Evolutionary conservation across 2,113 vertebrate genomes (phyloP).

Genomic region (Scalopus aquaticus): DNA sequence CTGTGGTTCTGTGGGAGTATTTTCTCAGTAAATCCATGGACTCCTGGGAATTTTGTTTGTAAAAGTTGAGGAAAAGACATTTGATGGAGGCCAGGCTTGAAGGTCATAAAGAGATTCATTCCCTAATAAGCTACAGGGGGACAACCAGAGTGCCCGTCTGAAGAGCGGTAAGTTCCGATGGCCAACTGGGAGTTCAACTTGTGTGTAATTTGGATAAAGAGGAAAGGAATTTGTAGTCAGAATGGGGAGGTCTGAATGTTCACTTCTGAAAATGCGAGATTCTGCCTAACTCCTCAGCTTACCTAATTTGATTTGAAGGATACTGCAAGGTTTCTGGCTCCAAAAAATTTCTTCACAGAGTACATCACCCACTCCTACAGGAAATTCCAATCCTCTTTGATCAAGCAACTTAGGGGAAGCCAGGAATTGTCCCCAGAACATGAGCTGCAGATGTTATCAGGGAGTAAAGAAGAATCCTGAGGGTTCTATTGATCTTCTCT

Average conservation of each 20-base stretch:
- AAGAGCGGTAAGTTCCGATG: not conserved
- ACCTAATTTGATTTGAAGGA: conserved; percentile 40
- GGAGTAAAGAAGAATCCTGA: not conserved
- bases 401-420: conserved; percentile 3
- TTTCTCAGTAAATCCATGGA: not conserved
- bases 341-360: conserved; percentile 36
- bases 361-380: conserved; percentile 51
- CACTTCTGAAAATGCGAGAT: conserved; percentile 1
- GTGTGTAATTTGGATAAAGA: not conserved
- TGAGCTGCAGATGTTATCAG: conserved; percentile 36
- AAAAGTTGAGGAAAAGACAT: conserved; percentile 17
- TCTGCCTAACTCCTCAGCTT: conserved; percentile 61
- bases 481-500: not conserved
- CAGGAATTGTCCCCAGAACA: conserved; percentile 20
- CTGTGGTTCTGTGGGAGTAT: conserved; percentile 22
- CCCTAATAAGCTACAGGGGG: not conserved
- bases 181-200: not conserved
- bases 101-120: not conserved
- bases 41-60: conserved; percentile 1
- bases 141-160: not conserved
- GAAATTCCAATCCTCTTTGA: conserved; percentile 58
- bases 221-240: not conserved
- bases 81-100: not conserved
- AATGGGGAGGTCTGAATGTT: not conserved
- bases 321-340: not conserved